phyloP scores from a whole-genome alignment of 2,797 vertebrate genomes.

The Neopelma chrysocephalum region DNA sequence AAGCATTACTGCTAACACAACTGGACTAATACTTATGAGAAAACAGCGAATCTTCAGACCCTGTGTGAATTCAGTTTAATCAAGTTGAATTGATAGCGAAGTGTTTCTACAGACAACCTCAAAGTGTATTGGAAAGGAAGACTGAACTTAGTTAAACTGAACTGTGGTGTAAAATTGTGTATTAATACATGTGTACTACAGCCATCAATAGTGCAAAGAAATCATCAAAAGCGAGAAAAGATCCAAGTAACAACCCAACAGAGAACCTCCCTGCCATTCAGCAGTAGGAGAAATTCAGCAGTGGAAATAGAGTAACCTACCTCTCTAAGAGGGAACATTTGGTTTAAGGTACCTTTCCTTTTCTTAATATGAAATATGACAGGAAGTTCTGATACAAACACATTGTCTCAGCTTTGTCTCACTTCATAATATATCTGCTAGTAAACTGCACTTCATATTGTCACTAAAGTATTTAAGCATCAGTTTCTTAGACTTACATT shows the following conservation, averaged over 20 bases:
- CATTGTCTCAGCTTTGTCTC: neutral
- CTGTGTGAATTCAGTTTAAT: neutral
- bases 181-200: neutral
- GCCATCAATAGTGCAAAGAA: too few relatives aligned
- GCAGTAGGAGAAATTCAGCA: neutral
- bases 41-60: neutral
- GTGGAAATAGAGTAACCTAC: neutral
- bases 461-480: neutral
- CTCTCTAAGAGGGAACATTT: neutral
- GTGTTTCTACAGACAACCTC: neutral
- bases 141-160: neutral
- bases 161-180: neutral
- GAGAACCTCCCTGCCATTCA: neutral
- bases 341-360: neutral
- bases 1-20: neutral
- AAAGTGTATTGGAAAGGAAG: neutral
- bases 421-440: neutral
- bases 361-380: neutral
- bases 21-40: neutral
- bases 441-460: neutral
- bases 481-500: neutral
- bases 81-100: neutral
- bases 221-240: neutral
- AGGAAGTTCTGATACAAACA: neutral
- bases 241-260: neutral